Percentiles rank a stretch among this genome's conserved stretches.
phyloP scores from a whole-genome alignment of 2,888 invertebrate species.

The Iphiclides podalirius region DNA sequence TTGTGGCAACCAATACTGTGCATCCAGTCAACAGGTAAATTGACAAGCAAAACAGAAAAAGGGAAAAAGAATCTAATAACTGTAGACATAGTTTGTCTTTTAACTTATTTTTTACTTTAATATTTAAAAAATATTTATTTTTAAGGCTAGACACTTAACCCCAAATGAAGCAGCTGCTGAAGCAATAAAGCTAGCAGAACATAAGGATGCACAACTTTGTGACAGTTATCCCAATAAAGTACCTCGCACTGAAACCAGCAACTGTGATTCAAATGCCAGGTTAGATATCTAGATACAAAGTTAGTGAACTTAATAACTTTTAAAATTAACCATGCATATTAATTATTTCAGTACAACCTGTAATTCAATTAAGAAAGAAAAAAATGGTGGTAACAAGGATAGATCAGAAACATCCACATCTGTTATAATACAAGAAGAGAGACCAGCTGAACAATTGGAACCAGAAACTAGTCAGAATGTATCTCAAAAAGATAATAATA shows the following conservation, averaged over 20 bases:
- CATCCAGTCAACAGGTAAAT: constrained; percentile 91
- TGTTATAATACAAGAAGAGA: constrained; percentile 44
- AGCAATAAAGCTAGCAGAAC: constrained; percentile 89
- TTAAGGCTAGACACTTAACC: constrained; percentile 84
- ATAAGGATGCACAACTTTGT: constrained; percentile 91
- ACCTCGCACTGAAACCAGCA: constrained; percentile 79
- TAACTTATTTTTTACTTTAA: no score
- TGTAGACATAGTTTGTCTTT: no score
- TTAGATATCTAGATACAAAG: constrained; percentile 36
- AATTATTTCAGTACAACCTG: constrained; percentile 52
- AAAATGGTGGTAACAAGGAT: constrained; percentile 44
- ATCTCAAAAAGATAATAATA: constrained; percentile 55
- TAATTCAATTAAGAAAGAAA: constrained; percentile 46
- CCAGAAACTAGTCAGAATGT: constrained; percentile 70
- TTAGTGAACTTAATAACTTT: background rate
- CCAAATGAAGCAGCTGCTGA: constrained; percentile 95
- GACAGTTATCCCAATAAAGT: constrained; percentile 87
- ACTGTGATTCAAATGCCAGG: constrained; percentile 64
- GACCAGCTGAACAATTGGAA: constrained; percentile 41
- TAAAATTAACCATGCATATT: background rate
- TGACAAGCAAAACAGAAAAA: background rate
- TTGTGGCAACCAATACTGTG: constrained; percentile 93
- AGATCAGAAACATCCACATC: constrained; percentile 40
- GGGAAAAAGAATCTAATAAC: no score
- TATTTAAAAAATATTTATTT: constrained; percentile 10